Percentiles rank a stretch among this genome's conserved stretches.
phyloP scores from a whole-genome alignment of 2,113 vertebrate species.

The Pachycephala philippinensis region DNA sequence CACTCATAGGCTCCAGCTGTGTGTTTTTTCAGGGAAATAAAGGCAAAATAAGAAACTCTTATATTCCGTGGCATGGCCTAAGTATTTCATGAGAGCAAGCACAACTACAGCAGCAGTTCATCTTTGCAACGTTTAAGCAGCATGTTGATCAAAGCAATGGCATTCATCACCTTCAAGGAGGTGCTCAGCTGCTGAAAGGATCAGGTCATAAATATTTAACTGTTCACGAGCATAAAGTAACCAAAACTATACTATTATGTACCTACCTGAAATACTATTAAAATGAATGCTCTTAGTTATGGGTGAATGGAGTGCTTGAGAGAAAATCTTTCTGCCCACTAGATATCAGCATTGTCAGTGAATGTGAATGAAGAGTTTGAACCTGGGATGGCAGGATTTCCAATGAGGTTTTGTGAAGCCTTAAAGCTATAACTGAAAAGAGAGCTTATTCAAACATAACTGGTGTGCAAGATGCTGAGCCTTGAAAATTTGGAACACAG shows the following conservation, averaged over 20 bases:
- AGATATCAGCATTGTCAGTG: background rate
- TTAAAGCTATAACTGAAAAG: background rate
- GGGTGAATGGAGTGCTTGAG: background rate
- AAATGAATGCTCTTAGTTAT: background rate
- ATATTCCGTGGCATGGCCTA: background rate
- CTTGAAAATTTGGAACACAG: background rate
- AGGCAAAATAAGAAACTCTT: background rate
- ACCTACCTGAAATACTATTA: background rate
- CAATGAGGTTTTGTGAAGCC: background rate
- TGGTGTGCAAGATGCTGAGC: background rate
- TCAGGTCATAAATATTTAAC: background rate
- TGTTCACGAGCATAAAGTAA: background rate
- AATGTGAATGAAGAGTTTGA: background rate
- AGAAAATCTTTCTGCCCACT: background rate
- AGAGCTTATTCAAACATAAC: background rate
- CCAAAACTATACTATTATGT: background rate
- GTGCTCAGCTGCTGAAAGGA: background rate
- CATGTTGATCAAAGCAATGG: background rate
- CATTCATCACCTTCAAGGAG: background rate
- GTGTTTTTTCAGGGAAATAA: constrained; percentile 1
- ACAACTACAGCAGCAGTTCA: background rate
- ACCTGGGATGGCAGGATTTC: background rate
- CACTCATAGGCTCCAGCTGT: background rate
- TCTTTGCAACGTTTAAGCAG: background rate
- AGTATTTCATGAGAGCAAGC: background rate